Conservation (phyloP, 64 coral and sea anemone genomes). For the Pachyseris speciosa region DNA sequence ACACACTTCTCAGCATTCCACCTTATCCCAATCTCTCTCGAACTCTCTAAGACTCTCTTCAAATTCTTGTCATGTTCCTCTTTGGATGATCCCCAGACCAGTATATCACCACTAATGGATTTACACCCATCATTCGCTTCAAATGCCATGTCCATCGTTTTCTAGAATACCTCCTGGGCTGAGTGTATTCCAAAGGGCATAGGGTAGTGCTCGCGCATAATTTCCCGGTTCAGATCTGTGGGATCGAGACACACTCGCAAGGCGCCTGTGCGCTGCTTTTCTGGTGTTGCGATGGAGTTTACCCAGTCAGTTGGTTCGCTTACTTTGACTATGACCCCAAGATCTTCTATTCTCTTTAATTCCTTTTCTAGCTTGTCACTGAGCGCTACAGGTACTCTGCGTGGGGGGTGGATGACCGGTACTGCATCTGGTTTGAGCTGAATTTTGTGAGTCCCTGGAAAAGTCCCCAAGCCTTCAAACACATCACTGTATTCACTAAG, state of each 20-base stretch:
- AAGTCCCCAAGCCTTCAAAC: neutral
- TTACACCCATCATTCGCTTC: too few relatives aligned
- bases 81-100: too few relatives aligned
- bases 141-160: too few relatives aligned
- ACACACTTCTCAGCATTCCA: too few relatives aligned
- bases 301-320: constrained; percentile 23
- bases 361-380: neutral
- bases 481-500: too few relatives aligned
- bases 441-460: neutral
- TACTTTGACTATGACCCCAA: neutral
- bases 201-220: neutral
- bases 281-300: neutral
- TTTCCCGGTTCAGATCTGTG: neutral
- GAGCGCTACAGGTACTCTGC: neutral
- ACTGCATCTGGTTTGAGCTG: neutral
- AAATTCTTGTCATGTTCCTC: neutral
- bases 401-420: constrained; percentile 1
- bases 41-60: neutral
- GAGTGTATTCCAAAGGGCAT: too few relatives aligned
- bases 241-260: neutral
- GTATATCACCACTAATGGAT: too few relatives aligned
- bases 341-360: neutral
- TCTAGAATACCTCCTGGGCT: too few relatives aligned
- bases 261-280: neutral
- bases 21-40: too few relatives aligned